Conservation (phyloP, 2,888 invertebrate species). For the Parnassius smintheus region DNA sequence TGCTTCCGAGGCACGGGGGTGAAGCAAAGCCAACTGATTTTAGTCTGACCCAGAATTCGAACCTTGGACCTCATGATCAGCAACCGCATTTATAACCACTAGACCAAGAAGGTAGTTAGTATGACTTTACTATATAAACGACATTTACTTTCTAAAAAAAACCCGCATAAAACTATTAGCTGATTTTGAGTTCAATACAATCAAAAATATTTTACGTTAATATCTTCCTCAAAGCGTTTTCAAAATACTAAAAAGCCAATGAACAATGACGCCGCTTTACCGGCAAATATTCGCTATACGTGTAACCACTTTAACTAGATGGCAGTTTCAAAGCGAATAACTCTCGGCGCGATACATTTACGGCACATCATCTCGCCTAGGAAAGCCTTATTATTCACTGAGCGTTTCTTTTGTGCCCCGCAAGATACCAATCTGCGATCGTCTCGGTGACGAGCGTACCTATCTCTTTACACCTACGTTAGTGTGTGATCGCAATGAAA, state of each 20-base stretch:
- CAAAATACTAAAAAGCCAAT: slow-evolving; percentile 18
- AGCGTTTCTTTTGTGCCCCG: slow-evolving; percentile 68
- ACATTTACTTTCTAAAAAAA: too few species aligned
- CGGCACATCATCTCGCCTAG: slow-evolving; percentile 62
- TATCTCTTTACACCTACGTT: slow-evolving; percentile 24
- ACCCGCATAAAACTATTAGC: too few species aligned
- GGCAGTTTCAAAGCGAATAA: slow-evolving; percentile 60
- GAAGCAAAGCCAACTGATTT: too few species aligned
- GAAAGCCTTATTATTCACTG: slow-evolving; percentile 65
- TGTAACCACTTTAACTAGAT: slow-evolving; percentile 35
- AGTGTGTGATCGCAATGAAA: slow-evolving; percentile 17
- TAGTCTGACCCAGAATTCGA: too few species aligned
- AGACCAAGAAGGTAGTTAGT: too few species aligned
- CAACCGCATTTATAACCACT: too few species aligned
- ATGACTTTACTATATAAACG: too few species aligned
- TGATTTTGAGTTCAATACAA: too few species aligned
- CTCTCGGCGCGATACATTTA: slow-evolving; percentile 59
- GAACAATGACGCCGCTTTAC: slow-evolving; percentile 17
- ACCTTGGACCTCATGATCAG: too few species aligned
- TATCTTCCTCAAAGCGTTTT: slow-evolving; percentile 4
- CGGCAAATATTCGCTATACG: slow-evolving; percentile 17
- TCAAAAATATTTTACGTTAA: background rate
- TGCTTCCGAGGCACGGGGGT: too few species aligned
- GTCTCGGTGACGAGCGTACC: slow-evolving; percentile 2
- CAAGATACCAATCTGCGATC: slow-evolving; percentile 72